Evolutionary conservation across 1,140 invertebrate genomes (phyloP).

Genomic region (Cyclina sinensis): DNA sequence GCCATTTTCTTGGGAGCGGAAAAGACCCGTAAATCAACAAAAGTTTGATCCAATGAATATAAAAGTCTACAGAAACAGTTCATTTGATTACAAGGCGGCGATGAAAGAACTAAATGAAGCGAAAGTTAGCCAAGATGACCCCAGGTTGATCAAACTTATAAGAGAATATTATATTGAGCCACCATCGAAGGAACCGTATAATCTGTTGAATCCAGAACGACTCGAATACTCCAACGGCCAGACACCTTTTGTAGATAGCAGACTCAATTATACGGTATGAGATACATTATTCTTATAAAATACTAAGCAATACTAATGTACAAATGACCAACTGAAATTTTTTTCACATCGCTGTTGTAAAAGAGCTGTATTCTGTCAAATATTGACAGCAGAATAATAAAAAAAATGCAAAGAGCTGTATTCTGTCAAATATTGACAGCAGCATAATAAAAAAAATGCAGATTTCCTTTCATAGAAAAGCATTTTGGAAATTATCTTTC

Average conservation of each 20-base stretch:
- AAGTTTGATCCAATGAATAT: constrained; percentile 15
- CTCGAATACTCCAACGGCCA: constrained; percentile 50
- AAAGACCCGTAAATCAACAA: neutral
- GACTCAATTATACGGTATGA: too few relatives aligned
- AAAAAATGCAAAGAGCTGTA: too few relatives aligned
- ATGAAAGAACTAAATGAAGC: constrained; percentile 29
- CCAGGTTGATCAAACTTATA: constrained; percentile 36
- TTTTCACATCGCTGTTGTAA: too few relatives aligned
- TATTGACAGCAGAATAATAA: too few relatives aligned
- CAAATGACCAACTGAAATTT: too few relatives aligned
- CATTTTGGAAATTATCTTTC: too few relatives aligned
- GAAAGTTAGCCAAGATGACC: constrained; percentile 39
- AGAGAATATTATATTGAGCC: constrained; percentile 55
- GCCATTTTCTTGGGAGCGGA: neutral
- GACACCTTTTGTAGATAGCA: constrained; percentile 53
- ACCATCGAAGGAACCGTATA: constrained; percentile 45
- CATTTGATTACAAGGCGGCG: constrained; percentile 39
- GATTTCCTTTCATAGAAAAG: too few relatives aligned
- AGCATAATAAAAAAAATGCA: too few relatives aligned
- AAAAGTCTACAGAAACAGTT: neutral
- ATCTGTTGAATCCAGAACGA: constrained; percentile 29
- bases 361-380: too few relatives aligned
- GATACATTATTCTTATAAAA: too few relatives aligned
- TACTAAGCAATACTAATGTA: too few relatives aligned
- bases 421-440: too few relatives aligned